Base-by-base conservation (phyloP, 2,888 invertebrate genomes). In the Eupithecia tripunctaria region DNA sequence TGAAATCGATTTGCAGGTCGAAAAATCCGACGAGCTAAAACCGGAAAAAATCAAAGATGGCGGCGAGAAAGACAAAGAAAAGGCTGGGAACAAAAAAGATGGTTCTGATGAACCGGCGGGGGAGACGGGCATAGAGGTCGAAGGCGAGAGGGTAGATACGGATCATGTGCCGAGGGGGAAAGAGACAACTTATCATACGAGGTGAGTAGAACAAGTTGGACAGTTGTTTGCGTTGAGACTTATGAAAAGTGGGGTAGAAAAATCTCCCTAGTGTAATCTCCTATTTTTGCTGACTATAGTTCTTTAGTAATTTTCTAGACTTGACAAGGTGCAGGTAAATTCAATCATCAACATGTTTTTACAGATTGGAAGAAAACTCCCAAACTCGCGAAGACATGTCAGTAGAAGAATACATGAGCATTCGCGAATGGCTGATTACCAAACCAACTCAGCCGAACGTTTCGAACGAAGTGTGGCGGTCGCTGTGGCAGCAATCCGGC, bases 181-280 rank as follows among this genome's bases (percentile, higher is more conserved):
- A 0, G 97, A 97, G 27, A 97, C 97, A 0, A 96, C 96, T 0
- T 97, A 97, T 81, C 97, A 98, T 86, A 98, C 98, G 66, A 92
- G 92, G 96, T 95, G 87, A 88, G 89, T 36, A n/a, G 43, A n/a
- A 51, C 21, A 51, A 21, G 21, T 3, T 21, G n/a, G 43, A 43
- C 56, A 59, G 25, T 4, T 18, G 0, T 32, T 4, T 32, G 5
- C 2, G n/a, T n/a, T n/a, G n/a, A n/a, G n/a, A n/a, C n/a, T n/a
- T n/a, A n/a, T n/a, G n/a, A n/a, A n/a, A n/a, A n/a, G n/a, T n/a
- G n/a, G n/a, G n/a, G n/a, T n/a, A n/a, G n/a, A n/a, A n/a, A n/a
- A n/a, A n/a, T n/a, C n/a, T n/a, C n/a, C n/a, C n/a, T n/a, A n/a
- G n/a, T n/a, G n/a, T n/a, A n/a, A n/a, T n/a, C n/a, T n/a, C n/a